A percentile compares a stretch with the other conserved stretches of the same genome.
Evolutionary conservation across 2,797 vertebrate genomes (phyloP).

Genomic region (Lophius americanus): DNA sequence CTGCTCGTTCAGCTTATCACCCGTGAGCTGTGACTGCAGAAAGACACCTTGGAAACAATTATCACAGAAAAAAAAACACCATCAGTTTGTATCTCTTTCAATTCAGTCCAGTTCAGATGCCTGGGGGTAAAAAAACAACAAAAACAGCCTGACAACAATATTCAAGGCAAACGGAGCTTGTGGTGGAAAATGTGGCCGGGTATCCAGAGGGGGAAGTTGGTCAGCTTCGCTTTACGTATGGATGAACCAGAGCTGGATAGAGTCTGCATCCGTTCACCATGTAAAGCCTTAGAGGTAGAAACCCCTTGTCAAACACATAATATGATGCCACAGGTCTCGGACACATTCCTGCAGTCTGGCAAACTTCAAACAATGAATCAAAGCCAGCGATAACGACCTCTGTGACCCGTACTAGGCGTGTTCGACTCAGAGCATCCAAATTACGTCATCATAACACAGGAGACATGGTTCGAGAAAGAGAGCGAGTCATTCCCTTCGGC

Average conservation of each 20-base stretch:
- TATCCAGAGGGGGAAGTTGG: constrained; percentile 64
- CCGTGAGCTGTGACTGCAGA: constrained; percentile 54
- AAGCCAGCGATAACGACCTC: constrained; percentile 56
- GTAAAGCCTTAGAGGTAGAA: constrained; percentile 53
- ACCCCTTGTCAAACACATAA: constrained; percentile 66
- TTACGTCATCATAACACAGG: constrained; percentile 43
- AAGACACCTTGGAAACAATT: constrained; percentile 58
- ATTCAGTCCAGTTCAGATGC: constrained; percentile 13
- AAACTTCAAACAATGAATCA: constrained; percentile 60
- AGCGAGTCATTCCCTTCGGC: constrained; percentile 64
- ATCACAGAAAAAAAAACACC: constrained; percentile 37
- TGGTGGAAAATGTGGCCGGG: constrained; percentile 59
- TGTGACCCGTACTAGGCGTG: constrained; percentile 36
- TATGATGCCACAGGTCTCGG: constrained; percentile 70
- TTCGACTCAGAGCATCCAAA: constrained; percentile 49
- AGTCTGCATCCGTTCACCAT: constrained; percentile 58
- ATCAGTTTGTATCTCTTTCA: constrained; percentile 17
- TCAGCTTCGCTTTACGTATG: constrained; percentile 68
- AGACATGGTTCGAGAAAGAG: constrained; percentile 48
- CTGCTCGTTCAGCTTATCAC: constrained; percentile 67
- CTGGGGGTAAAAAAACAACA: constrained; percentile 9
- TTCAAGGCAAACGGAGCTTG: constrained; percentile 36
- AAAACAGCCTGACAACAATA: constrained; percentile 38
- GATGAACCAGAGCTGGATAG: constrained; percentile 49
- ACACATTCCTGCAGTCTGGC: constrained; percentile 50